phyloP scores from a whole-genome alignment of 2,888 invertebrate genomes.

The Rhingia campestris region DNA sequence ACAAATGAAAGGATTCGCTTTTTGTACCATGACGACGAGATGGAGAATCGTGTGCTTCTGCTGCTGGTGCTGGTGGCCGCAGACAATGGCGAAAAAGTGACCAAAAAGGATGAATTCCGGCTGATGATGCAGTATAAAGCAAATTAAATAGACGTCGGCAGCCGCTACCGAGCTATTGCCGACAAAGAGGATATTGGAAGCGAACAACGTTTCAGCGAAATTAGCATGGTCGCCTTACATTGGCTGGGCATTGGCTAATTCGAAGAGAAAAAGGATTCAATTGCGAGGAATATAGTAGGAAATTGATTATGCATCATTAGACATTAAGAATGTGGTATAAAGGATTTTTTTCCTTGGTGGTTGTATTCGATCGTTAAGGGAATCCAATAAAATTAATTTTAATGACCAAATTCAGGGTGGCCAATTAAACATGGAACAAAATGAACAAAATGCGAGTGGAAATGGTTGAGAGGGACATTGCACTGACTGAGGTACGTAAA shows the following conservation, averaged over 20 bases:
- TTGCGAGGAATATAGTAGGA: slow-evolving; percentile 37
- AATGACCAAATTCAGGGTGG: neutral
- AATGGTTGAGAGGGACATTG: neutral
- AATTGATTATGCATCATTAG: slow-evolving; percentile 71
- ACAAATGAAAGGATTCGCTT: slow-evolving; percentile 26
- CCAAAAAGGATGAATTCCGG: slow-evolving; percentile 42
- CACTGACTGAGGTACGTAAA: no score
- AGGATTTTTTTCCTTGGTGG: neutral
- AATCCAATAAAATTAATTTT: slow-evolving; percentile 38
- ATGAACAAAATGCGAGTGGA: slow-evolving; percentile 3
- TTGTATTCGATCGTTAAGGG: neutral
- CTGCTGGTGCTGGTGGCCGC: neutral
- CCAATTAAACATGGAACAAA: no score
- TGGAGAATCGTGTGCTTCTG: neutral
- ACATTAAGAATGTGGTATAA: slow-evolving; percentile 62
- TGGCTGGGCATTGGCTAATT: slow-evolving; percentile 4
- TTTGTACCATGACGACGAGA: neutral
- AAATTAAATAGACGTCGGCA: slow-evolving; percentile 47
- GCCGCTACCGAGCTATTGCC: slow-evolving; percentile 2
- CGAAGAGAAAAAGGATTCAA: slow-evolving; percentile 44
- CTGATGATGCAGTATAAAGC: slow-evolving; percentile 59
- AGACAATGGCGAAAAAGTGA: slow-evolving; percentile 23
- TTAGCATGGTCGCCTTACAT: slow-evolving; percentile 65
- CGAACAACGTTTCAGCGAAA: slow-evolving; percentile 57
- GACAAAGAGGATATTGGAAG: slow-evolving; percentile 41